Base-by-base conservation (phyloP, 2,113 vertebrate species). In the Gambusia affinis region DNA sequence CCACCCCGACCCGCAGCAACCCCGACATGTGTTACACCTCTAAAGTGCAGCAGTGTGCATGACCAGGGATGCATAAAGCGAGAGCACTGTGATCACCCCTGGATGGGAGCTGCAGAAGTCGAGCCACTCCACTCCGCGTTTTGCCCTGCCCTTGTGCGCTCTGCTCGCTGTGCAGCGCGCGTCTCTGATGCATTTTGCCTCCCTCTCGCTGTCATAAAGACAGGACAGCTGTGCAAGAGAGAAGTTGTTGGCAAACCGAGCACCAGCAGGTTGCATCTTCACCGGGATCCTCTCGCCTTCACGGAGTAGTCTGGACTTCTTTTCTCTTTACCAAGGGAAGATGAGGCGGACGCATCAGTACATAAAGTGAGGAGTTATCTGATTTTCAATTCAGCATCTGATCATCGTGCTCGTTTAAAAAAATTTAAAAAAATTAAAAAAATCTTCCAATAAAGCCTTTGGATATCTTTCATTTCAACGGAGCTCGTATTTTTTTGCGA, bases 71-170 rank as follows among this genome's bases (percentile, higher is more conserved):
- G 70, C 75, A 70, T 67, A 44, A 37, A 87, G 64, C 61, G 78
- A 42, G 79, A 85, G 85, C 85, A 84, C 85, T 57, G 80, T 60
- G 31, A 78, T 90, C 88, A 85, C 84, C 78, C 68, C 84, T 89
- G 90, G 88, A 91, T 79, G 70, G 61, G 75, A 76, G 72, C 76
- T 47, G 87, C 80, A 82, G 75, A 87, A 85, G 83, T 85, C 80
- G 75, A 86, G 77, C 72, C 39, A 84, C 75, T 94, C 92, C 93
- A 90, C 79, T 94, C 93, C 93, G 76, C 75, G 91, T 92, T 94
- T 93, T 92, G 88, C 87, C 75, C 80, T 85, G 81, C 84, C 88
- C 92, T 89, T 67, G 73, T 88, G 83, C 88, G 88, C 88, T 83
- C 88, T 42, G 80, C 83, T 84, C 85, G 64, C 78, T 37, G 87